Base-by-base conservation (phyloP, 2,888 invertebrate genomes). In the Fabriciana adippe region DNA sequence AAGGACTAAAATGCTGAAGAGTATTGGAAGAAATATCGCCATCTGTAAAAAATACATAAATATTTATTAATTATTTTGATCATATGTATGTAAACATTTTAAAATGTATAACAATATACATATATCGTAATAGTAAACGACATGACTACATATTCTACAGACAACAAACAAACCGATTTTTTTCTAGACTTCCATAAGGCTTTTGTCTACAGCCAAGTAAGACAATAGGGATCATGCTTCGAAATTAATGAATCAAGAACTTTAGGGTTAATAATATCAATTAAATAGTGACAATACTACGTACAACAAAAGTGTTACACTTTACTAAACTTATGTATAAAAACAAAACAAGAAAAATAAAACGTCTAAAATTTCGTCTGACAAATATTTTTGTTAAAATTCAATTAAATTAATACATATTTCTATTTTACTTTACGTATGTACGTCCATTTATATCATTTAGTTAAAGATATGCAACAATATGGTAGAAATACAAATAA, bases 11-110 rank as follows among this genome's bases (percentile, higher is more conserved):
- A 85, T 69, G 66, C 79, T 79, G 68, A 86, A 68, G 62, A 85
- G 41, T 16, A 82, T 41, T 35, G 75, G 73, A 26, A 73, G 70
- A 60, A 78, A 50, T 69, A 65, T 76, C 76, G 76, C 79, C 90
- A 91, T 91, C 91, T 92, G 90, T 66, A 90, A 41, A 91, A 71
- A 60, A 59, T 56, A 74, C 72, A 74, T 66, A 74, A 62, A 74
- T 21, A 26, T 8, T 8, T 55, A n/a, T 4, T 18, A 55, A 13
- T 31, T 53, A 21, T 53, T 5, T 15, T 15, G 2, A n/a, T 2
- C n/a, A n/a, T 5, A 55, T 5, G 3, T 5, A 55, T 5, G 3
- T 57, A 47, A 60, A 60, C 6, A 18, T 65, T 6, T 47, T 41
- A 21, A 15, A 35, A 1, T 64, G 15, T 41, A n/a, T 14, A 11